Evolutionary conservation across 1,140 invertebrate species (phyloP), one percentile per base, ranked within the genome.

Genomic region (Drosophila jambulina): DNA sequence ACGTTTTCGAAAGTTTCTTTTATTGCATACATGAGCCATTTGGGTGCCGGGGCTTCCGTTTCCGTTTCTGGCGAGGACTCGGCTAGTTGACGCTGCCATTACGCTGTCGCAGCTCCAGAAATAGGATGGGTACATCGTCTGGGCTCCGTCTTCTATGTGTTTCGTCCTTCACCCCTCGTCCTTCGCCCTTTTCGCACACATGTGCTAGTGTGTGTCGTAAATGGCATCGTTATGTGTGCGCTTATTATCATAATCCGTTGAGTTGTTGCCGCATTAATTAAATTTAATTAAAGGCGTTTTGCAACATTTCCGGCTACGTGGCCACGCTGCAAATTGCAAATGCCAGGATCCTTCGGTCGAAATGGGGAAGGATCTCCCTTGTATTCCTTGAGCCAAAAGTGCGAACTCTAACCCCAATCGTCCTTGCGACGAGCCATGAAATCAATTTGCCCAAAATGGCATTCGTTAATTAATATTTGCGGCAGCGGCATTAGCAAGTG

Each of bases 1-100:
- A 82, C 85, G 82, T 90, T 91, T 91, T 91, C 82, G 76, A 90
- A 91, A 91, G 76, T 91, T 91, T 90, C 84, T 88, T 86, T 91
- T 91, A 91, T 91, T 91, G 88, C 90, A 91, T 91, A 91, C 84
- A 91, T 91, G 85, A 91, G 84, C 81, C 90, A 85, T 91, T 91
- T 78, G 84, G 78, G 85, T 88, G 85, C 80, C 77, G 76, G 74
- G 75, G 81, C 64, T 85, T 88, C 75, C 82, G 75, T 80, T 82
- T 84, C 70, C 72, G 80, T 43, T 74, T 36, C 46, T 71, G 67
- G 70, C 78, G 40, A 78, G 80, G 76, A 82, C 80, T 70, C 63
- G 69, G 83, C 80, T 91, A 79, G 80, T 90, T 90, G 82, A 82
- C 86, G 72, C 85, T 91, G 75, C 86, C 82, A 88, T 88, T 90